These are phyloP conservation scores for Ceratothoa steindachneri DNA, from an alignment of 2,888 invertebrate genomes.

Conservation along the genomic window DNA sequence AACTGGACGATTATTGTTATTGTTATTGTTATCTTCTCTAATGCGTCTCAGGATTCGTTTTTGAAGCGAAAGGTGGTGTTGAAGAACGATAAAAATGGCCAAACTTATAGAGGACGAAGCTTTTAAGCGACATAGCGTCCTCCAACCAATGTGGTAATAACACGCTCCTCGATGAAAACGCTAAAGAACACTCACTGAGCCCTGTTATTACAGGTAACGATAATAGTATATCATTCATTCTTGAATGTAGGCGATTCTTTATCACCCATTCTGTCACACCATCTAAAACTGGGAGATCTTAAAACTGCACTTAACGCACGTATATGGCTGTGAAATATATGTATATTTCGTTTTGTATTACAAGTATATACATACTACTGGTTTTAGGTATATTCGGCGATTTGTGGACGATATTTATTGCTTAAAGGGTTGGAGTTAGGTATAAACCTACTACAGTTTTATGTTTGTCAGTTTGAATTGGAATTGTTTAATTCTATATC, in stretches of 20 bases:
- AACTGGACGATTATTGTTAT: slow-evolving; percentile 13
- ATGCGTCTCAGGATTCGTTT: slow-evolving; percentile 9
- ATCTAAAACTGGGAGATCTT: neutral
- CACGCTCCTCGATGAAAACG: neutral
- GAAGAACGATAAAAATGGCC: slow-evolving; percentile 1
- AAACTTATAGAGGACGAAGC: slow-evolving; percentile 3
- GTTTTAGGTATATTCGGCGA: too few relatives aligned
- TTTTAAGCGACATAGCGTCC: slow-evolving; percentile 3
- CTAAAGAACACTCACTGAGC: neutral
- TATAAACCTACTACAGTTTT: too few relatives aligned
- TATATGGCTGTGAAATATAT: neutral
- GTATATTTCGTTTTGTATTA: neutral
- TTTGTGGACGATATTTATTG: too few relatives aligned
- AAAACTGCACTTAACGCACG: slow-evolving; percentile 1
- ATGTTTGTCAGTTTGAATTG: too few relatives aligned
- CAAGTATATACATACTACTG: too few relatives aligned
- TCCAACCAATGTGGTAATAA: slow-evolving; percentile 5
- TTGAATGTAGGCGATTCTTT: neutral
- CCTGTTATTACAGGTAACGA: slow-evolving; percentile 13
- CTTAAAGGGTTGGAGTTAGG: too few relatives aligned
- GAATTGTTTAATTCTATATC: too few relatives aligned
- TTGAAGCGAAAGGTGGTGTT: slow-evolving; percentile 12
- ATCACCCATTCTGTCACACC: slow-evolving; percentile 8
- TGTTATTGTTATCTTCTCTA: slow-evolving; percentile 12
- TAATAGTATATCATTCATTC: slow-evolving; percentile 11